Conservation (phyloP, 2,113 vertebrate species). For the Dissostichus mawsoni region DNA sequence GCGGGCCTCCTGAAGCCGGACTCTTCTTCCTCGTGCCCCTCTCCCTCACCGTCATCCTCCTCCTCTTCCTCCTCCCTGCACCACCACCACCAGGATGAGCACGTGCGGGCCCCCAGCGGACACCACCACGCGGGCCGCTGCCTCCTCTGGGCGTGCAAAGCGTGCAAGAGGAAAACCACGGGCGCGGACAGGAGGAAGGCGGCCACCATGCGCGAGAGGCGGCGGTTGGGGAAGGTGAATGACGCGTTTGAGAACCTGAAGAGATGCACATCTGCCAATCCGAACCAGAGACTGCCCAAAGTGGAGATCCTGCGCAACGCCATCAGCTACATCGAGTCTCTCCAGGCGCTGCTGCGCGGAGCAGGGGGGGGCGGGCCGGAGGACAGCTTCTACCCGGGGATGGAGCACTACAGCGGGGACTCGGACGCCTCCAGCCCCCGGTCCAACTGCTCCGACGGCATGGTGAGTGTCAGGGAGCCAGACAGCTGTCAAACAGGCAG, state of each 20-base stretch:
- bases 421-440: constrained; percentile 95
- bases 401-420: constrained; percentile 96
- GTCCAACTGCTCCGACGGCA: constrained; percentile 97
- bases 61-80: constrained; percentile 59
- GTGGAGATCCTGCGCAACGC: constrained; percentile 99
- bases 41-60: constrained; percentile 57
- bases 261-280: constrained; percentile 95
- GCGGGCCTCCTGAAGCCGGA: constrained; percentile 91
- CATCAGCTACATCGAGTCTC: constrained; percentile 97
- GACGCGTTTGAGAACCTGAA: constrained; percentile 98
- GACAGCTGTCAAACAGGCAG: no score
- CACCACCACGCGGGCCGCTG: constrained; percentile 97
- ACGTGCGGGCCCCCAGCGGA: constrained; percentile 94
- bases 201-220: constrained; percentile 94
- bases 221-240: constrained; percentile 96
- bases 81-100: constrained; percentile 90
- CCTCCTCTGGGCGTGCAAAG: constrained; percentile 97
- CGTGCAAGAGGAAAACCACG: constrained; percentile 97
- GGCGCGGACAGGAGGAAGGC: constrained; percentile 96
- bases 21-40: constrained; percentile 83
- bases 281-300: constrained; percentile 96
- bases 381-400: constrained; percentile 87
- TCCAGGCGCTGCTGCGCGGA: constrained; percentile 93
- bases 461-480: constrained; percentile 84
- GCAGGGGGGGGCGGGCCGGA: constrained; percentile 88